phyloP scores from a whole-genome alignment of 1,140 invertebrate genomes.

The Brachionus angularis region DNA sequence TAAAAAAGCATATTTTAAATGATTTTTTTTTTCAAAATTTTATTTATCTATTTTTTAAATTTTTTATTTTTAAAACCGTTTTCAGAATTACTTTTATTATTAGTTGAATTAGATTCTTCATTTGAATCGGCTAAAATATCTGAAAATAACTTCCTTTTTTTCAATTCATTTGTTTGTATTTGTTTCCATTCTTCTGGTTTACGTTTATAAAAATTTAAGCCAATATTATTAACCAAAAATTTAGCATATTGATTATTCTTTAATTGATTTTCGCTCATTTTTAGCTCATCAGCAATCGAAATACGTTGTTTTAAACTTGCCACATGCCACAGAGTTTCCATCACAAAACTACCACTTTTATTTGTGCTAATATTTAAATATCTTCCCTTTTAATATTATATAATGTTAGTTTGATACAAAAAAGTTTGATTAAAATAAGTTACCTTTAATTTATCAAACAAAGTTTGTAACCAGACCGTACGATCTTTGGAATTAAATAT shows the following conservation, averaged over 20 bases:
- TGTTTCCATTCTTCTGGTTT: conserved; percentile 42
- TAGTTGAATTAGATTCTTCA: too few relatives aligned
- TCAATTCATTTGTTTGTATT: conserved; percentile 32
- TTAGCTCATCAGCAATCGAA: conserved; percentile 27
- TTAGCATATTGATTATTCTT: conserved; percentile 39
- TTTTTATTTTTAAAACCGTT: neutral
- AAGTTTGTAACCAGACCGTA: conserved; percentile 20
- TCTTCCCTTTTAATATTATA: conserved; percentile 3
- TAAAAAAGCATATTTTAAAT: too few relatives aligned
- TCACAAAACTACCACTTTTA: conserved; percentile 44
- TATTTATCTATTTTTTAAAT: conserved; percentile 14
- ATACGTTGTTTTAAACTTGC: conserved; percentile 6
- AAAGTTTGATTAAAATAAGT: neutral
- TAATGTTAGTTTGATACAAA: neutral
- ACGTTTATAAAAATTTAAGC: conserved; percentile 27
- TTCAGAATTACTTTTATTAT: neutral
- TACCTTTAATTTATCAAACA: conserved; percentile 38
- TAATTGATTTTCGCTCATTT: conserved; percentile 37
- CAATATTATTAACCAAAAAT: conserved; percentile 41
- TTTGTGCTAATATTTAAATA: conserved; percentile 26
- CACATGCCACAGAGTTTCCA: conserved; percentile 27
- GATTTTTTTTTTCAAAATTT: neutral
- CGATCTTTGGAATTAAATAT: conserved; percentile 6
- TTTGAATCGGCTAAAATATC: neutral
- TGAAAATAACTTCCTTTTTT: conserved; percentile 32